Base-by-base conservation (phyloP, 2,797 vertebrate genomes). In the Anguilla obscura region DNA sequence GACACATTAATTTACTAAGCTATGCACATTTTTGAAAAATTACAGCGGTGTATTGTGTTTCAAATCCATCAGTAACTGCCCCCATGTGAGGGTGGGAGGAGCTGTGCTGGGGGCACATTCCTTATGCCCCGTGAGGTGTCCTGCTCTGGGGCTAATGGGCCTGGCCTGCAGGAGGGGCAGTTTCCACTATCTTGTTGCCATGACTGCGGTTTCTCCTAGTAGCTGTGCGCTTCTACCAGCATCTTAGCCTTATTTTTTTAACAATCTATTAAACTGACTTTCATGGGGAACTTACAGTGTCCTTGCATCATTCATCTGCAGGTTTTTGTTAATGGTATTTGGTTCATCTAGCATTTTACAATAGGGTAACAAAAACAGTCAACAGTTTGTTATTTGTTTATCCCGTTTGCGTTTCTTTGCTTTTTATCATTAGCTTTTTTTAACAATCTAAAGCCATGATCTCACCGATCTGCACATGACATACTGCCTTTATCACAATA, bases 261-360 rank as follows among this genome's bases (percentile, higher is more conserved):
- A 93, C 91, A 90, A 91, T 94, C 92, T 90, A 96, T 93, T 95
- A 95, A 96, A 96, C 90, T 91, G 85, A 92, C 86, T 90, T 92
- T 91, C 93, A 92, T 94, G 91, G 90, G 91, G 89, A 91, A 69
- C n/a, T 85, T 87, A 12, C 18, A 66, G 86, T 89, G 87, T 88
- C 30, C 74, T 79, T 90, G 84, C 89, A 27, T 89, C 91, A 82
- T 87, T 89, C 45, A 87, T 84, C 30, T 86, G 8, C 71, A 8
- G 40, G 6, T 0, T 85, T 40, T 74, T 21, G 63, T 76, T 36
- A 79, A 18, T 79, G 74, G 33, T 79, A 24, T 79, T 79, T 74
- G 3, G 71, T 74, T 36, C 71, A 74, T 1, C 14, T 27, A n/a
- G 24, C n/a, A 24, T 66, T 27, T 66, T 66, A n/a, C 63, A 7